phyloP scores from a whole-genome alignment of 2,797 vertebrate genomes.

The Scolopax bukidnonensis region DNA sequence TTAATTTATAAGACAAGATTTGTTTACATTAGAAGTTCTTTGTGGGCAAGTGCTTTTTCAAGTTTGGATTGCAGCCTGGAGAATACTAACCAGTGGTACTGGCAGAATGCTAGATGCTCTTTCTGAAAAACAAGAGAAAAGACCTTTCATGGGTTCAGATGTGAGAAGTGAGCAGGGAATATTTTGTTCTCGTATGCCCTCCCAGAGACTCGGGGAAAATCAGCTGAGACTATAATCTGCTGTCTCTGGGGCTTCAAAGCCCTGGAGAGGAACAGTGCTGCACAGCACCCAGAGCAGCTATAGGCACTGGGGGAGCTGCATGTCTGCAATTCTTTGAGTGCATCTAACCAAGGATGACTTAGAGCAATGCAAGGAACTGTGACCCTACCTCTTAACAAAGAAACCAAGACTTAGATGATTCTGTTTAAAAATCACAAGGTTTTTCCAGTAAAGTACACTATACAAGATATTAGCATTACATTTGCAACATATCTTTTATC shows the following conservation, averaged over 20 bases:
- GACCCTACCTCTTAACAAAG: background rate
- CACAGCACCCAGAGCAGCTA: background rate
- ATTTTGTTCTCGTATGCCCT: background rate
- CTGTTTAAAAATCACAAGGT: background rate
- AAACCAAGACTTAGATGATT: background rate
- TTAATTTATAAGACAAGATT: constrained; percentile 1
- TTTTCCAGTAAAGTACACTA: background rate
- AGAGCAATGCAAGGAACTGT: background rate
- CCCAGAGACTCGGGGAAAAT: background rate
- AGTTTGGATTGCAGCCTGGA: background rate
- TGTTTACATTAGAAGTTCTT: background rate
- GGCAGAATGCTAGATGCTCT: background rate
- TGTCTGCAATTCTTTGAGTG: background rate
- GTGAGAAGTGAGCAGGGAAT: background rate
- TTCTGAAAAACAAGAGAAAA: background rate
- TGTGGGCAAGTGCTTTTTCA: background rate
- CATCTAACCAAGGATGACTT: background rate
- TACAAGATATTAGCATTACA: background rate
- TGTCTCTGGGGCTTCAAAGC: background rate
- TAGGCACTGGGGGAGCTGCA: background rate
- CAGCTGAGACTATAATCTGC: background rate
- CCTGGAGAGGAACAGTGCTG: background rate
- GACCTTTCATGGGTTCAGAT: background rate
- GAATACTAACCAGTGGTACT: background rate
- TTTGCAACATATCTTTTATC: background rate